Percentiles rank a stretch among this genome's conserved stretches.
Evolutionary conservation across 1,140 invertebrate genomes (phyloP).

Genomic region (Drosophila sucinea): DNA sequence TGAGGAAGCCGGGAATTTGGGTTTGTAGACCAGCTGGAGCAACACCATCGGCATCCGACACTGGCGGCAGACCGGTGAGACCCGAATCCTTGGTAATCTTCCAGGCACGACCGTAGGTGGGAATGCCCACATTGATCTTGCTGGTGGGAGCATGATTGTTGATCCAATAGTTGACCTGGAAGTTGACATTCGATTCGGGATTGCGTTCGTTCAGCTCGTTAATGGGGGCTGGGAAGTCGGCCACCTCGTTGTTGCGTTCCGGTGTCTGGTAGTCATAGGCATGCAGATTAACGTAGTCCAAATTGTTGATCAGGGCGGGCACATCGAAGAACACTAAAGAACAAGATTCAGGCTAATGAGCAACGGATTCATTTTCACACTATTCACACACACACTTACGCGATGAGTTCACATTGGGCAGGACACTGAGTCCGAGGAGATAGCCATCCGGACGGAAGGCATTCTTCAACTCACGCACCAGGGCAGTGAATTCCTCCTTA

Average conservation of each 20-base stretch:
- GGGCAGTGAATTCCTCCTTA: constrained; percentile 89
- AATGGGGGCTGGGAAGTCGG: constrained; percentile 89
- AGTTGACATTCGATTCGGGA: constrained; percentile 87
- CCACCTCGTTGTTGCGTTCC: constrained; percentile 89
- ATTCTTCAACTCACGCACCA: constrained; percentile 90
- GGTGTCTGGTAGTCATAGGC: constrained; percentile 92
- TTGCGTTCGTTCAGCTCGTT: constrained; percentile 89
- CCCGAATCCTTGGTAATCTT: constrained; percentile 89
- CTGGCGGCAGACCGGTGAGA: constrained; percentile 90
- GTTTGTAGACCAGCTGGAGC: constrained; percentile 88
- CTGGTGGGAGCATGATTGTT: constrained; percentile 86
- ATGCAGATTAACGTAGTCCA: constrained; percentile 92
- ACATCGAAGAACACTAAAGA: constrained; percentile 90
- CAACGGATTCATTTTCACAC: too few species aligned
- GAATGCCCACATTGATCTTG: constrained; percentile 93
- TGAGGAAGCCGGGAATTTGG: constrained; percentile 88
- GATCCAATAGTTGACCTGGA: constrained; percentile 86
- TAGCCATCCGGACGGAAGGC: constrained; percentile 87
- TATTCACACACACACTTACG: constrained; percentile 83
- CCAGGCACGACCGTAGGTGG: constrained; percentile 93
- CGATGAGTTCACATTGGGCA: constrained; percentile 91
- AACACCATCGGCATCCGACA: constrained; percentile 86
- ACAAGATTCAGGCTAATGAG: neutral
- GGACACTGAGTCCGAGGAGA: constrained; percentile 87
- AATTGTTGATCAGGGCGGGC: constrained; percentile 87